Evolutionary conservation across 2,888 invertebrate genomes (phyloP).

Genomic region (Drosophila recens): DNA sequence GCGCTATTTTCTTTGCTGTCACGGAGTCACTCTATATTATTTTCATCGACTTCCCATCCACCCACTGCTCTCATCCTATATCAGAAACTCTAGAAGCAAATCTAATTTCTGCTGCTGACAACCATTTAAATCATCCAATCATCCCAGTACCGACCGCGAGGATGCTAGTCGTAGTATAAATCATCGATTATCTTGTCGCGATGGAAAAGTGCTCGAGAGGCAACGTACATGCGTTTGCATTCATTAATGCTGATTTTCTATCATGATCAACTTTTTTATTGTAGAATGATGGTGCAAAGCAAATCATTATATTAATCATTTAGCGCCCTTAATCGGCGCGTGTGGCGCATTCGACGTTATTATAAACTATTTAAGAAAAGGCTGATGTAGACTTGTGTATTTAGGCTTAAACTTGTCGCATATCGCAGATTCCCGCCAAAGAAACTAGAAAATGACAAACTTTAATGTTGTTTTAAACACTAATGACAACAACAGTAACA

Average conservation of each 20-base stretch:
- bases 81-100: constrained; percentile 60
- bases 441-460: neutral
- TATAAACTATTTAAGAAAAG: neutral
- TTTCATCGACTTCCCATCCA: neutral
- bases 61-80: constrained; percentile 33
- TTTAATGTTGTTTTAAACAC: neutral
- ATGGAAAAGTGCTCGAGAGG: neutral
- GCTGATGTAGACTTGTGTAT: neutral
- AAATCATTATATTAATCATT: too few species aligned
- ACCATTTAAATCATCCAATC: constrained; percentile 61
- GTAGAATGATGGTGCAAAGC: too few species aligned
- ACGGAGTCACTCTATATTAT: neutral
- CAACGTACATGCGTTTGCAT: neutral
- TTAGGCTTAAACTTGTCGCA: neutral
- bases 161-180: neutral
- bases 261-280: neutral
- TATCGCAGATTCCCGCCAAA: neutral
- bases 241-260: neutral
- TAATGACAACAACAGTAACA: neutral
- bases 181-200: neutral
- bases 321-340: too few species aligned
- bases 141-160: neutral
- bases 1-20: neutral
- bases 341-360: neutral
- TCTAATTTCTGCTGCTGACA: constrained; percentile 76